Evolutionary conservation across 2,888 invertebrate species (phyloP), one percentile per base, ranked within the genome.

Genomic region (Flexamia atlantica): DNA sequence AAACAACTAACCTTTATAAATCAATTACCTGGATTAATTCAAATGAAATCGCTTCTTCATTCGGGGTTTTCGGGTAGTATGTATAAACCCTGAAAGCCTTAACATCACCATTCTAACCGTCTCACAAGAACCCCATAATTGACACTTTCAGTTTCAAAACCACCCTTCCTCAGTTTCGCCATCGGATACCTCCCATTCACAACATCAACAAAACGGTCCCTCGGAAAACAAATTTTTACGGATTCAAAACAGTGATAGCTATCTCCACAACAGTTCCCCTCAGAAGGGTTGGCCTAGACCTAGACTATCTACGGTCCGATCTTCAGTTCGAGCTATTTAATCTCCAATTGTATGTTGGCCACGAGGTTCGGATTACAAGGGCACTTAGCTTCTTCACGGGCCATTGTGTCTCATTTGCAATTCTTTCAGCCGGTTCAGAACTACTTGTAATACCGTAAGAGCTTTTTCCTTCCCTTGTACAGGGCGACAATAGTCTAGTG

Each of bases 391-490:
- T 50, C 23, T 42, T 76, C 76, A 57, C 79, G 79, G 23, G 1
- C 79, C 57, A 79, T 79, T 79, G 79, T 79, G 57, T 20, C 50
- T 79, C 79, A 79, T 79, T 79, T 79, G 79, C 79, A 79, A 79
- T 50, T 79, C 79, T 79, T 57, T 57, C 20, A 36, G 30, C 57
- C 57, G 25, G 20, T 50, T 57, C 14, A 17, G 20, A n/a, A n/a
- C 42, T 28, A 28, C 74, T 46, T 76, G 46, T 64, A 79, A 76
- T 57, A 50, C 79, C 79, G 79, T 79, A 79, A 79, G 79, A 32
- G 79, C 53, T 36, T 79, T 79, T 79, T 79, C 50, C 40, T 40
- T n/a, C 68, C 28, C 5, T 3, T 53, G 68, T 23, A 23, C 23
- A 23, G 53, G 4, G 28, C 14, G 4, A 64, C 64, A 64, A 64